Evolutionary conservation across 2,113 vertebrate genomes (phyloP).

Genomic region (Nycticryphes semicollaris): DNA sequence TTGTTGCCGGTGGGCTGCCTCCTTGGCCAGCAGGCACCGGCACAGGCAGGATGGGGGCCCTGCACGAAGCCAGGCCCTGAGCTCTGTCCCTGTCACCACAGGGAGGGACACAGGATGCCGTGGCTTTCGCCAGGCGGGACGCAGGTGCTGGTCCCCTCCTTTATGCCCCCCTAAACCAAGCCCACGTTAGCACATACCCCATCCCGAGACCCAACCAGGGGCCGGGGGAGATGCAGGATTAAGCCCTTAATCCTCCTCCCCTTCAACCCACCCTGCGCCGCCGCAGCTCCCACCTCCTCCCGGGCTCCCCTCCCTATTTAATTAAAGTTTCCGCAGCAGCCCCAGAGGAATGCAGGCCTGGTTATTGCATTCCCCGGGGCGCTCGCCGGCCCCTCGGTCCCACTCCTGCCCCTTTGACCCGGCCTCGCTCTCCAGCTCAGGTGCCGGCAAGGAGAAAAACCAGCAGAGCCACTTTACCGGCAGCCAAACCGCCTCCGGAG

Average conservation of each 20-base stretch:
- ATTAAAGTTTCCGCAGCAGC: slow-evolving; percentile 91
- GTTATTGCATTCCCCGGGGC: slow-evolving; percentile 75
- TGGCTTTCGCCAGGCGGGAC: background rate
- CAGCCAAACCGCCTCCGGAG: slow-evolving; percentile 1
- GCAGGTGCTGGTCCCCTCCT: background rate
- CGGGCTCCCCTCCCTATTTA: slow-evolving; percentile 72
- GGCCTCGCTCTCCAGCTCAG: slow-evolving; percentile 42
- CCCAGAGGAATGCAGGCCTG: slow-evolving; percentile 81
- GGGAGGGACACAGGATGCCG: background rate
- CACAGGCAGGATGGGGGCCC: background rate
- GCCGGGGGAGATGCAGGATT: background rate
- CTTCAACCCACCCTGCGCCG: slow-evolving; percentile 47
- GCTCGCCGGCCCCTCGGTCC: background rate
- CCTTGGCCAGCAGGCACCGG: background rate
- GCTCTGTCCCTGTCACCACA: background rate
- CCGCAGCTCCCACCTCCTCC: slow-evolving; percentile 70
- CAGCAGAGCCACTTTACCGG: slow-evolving; percentile 52
- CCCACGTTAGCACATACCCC: background rate
- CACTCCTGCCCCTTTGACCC: slow-evolving; percentile 37
- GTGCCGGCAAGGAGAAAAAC: slow-evolving; percentile 71
- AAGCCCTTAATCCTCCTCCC: slow-evolving; percentile 46
- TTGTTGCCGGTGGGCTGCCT: slow-evolving; percentile 28
- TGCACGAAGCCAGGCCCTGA: background rate
- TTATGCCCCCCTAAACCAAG: background rate
- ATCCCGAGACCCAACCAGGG: background rate